Base-by-base conservation (phyloP, 2,797 vertebrate genomes). In the Cryptoblepharus egeriae region DNA sequence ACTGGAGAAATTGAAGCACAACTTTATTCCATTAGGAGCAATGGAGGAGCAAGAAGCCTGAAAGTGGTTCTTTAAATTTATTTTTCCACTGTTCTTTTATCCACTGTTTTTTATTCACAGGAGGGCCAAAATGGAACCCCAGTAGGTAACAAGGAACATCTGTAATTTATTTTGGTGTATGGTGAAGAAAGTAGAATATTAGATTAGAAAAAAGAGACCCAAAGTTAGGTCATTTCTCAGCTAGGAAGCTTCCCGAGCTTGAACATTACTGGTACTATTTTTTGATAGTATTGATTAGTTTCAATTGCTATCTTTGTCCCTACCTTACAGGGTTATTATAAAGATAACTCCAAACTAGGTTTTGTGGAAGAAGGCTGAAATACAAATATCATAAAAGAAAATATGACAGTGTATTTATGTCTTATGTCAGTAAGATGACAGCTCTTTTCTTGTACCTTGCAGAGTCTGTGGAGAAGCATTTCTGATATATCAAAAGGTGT, bases 171-270 rank as follows among this genome's bases (percentile, higher is more conserved):
- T 42, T 42, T 42, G 39, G 39, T n/a, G n/a, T 74, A 68, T 12
- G 65, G 12, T 39, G 49, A 88, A 88, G 88, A 84, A 88, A 86
- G 88, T 87, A 89, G 87, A 26, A 63, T 69, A 85, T 88, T 84
- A 87, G 67, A 73, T 80, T 80, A 15, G 24, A 78, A 68, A 12
- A 78, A 68, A 78, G 55, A 60, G 20, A 30, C n/a, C 24, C 37
- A n/a, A 60, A 12, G 58, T 79, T 45, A 70, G 60, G 6, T 24
- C 22, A 35, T 30, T 8, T 11, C 39, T 37, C 6, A 32, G 52
- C 28, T 28, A 24, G 15, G 13, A 60, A 60, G 20, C 6, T 13
- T 4, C 57, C 20, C 69, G 35, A 65, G 11, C 10, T 20, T 68
- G 32, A 9, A 10, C 49, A 78, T n/a, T n/a, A n/a, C n/a, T n/a